Conservation (phyloP, 2,113 vertebrate genomes). For the Prietella phreatophila region DNA sequence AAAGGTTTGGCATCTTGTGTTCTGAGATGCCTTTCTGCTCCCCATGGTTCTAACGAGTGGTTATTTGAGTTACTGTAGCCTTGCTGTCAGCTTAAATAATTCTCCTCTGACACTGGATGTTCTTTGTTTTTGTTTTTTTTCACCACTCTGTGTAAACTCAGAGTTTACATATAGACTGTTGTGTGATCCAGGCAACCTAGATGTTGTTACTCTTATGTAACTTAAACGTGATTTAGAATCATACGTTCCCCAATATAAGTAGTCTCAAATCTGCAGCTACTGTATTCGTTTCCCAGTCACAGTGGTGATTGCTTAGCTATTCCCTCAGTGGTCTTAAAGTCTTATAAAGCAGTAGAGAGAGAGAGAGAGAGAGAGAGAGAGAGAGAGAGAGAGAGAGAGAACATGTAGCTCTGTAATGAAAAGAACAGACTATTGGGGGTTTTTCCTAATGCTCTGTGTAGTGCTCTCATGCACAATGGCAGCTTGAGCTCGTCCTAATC, state of each 20-base stretch:
- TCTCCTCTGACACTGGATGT: not conserved
- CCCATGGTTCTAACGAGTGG: not conserved
- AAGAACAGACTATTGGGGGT: slow-evolving; percentile 1
- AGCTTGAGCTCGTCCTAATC: slow-evolving; percentile 31
- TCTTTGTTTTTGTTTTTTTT: not conserved
- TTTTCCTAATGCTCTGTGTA: slow-evolving; percentile 12
- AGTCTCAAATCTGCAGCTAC: not conserved
- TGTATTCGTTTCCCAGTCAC: not conserved
- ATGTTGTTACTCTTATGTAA: not conserved
- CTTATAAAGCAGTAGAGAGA: too few relatives aligned
- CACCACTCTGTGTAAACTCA: not conserved
- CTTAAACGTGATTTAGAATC: not conserved
- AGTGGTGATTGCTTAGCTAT: not conserved
- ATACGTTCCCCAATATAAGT: not conserved
- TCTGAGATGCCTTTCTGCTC: not conserved
- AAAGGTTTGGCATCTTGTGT: not conserved
- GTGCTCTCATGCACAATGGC: slow-evolving; percentile 18
- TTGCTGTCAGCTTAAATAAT: not conserved
- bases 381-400: not conserved
- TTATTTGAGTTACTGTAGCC: not conserved
- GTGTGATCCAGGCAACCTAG: not conserved
- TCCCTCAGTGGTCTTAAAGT: too few relatives aligned
- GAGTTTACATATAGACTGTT: not conserved
- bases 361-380: not conserved
- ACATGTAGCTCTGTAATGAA: slow-evolving; percentile 1